These are phyloP conservation scores for Flexamia atlantica DNA, from an alignment of 2,888 invertebrate genomes.

Conservation along the genomic window DNA sequence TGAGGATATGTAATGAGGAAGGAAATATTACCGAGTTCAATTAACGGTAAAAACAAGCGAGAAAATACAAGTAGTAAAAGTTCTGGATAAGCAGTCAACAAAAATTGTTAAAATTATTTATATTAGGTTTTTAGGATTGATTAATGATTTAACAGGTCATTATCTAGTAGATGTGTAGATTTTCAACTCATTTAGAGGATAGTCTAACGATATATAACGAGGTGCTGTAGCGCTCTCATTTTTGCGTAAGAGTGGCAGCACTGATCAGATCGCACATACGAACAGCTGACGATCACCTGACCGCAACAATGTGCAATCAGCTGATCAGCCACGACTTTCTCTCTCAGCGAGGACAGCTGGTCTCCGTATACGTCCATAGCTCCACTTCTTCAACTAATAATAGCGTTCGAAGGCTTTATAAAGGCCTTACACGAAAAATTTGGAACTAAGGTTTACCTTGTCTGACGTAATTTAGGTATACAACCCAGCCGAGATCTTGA, in stretches of 20 bases:
- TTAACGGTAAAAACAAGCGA: no score
- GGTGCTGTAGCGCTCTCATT: constrained; percentile 11
- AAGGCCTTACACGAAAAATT: no score
- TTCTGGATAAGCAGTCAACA: no score
- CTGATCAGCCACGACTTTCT: constrained; percentile 38
- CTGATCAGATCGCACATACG: constrained; percentile 36
- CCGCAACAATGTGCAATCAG: constrained; percentile 28
- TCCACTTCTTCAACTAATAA: neutral
- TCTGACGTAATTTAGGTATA: no score
- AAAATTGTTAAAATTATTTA: no score
- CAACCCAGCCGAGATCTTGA: no score
- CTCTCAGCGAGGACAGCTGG: constrained; percentile 44
- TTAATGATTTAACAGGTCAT: no score
- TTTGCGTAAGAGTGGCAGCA: neutral
- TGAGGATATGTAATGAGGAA: neutral
- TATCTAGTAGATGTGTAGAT: no score
- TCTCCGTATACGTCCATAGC: constrained; percentile 19
- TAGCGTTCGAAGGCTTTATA: neutral
- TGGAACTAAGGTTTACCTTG: no score
- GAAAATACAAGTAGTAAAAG: no score
- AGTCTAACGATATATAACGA: neutral
- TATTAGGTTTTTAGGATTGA: no score
- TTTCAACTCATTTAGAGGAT: no score
- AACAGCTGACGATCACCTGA: constrained; percentile 27
- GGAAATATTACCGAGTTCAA: neutral